Percentiles rank a stretch among this genome's conserved stretches.
Conservation (phyloP, 2,888 invertebrate species). For the Notodonta ziczac region DNA sequence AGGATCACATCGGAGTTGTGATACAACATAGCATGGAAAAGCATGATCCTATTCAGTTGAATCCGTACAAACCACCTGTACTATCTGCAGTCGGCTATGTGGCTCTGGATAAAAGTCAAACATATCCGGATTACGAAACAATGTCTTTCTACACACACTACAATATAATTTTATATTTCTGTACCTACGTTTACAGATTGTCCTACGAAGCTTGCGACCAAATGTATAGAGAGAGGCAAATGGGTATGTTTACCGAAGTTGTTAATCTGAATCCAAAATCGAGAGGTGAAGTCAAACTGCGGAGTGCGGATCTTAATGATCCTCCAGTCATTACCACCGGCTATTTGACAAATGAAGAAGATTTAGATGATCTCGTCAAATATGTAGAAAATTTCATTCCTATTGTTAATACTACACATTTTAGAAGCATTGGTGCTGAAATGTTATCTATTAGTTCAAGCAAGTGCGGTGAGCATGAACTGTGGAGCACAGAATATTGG, state of each 20-base stretch:
- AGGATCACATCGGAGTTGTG: conserved; percentile 80
- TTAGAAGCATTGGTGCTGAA: conserved; percentile 22
- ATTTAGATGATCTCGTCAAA: conserved; percentile 21
- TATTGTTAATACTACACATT: conserved; percentile 24
- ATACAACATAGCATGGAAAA: conserved; percentile 21
- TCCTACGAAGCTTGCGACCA: conserved; percentile 21
- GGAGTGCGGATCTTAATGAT: conserved; percentile 20
- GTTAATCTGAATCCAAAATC: conserved; percentile 25
- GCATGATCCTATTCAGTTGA: not conserved
- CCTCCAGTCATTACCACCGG: conserved; percentile 24
- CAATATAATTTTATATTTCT: conserved; percentile 17
- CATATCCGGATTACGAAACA: conserved; percentile 27
- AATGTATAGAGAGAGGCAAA: conserved; percentile 6
- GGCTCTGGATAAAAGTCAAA: conserved; percentile 24
- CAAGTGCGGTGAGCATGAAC: conserved; percentile 16
- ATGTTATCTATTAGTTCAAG: conserved; percentile 14
- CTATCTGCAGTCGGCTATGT: conserved; percentile 17
- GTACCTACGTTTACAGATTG: conserved; percentile 18
- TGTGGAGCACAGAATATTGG: conserved; percentile 32
- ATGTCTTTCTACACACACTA: conserved; percentile 9
- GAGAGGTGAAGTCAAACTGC: conserved; percentile 24
- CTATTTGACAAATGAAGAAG: conserved; percentile 21
- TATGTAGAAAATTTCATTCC: conserved; percentile 18
- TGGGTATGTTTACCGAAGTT: conserved; percentile 19
- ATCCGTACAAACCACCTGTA: conserved; percentile 15